A percentile compares a stretch with the other conserved stretches of the same genome.
phyloP scores from a whole-genome alignment of 2,113 vertebrate species.

The Brienomyrus longianalis region DNA sequence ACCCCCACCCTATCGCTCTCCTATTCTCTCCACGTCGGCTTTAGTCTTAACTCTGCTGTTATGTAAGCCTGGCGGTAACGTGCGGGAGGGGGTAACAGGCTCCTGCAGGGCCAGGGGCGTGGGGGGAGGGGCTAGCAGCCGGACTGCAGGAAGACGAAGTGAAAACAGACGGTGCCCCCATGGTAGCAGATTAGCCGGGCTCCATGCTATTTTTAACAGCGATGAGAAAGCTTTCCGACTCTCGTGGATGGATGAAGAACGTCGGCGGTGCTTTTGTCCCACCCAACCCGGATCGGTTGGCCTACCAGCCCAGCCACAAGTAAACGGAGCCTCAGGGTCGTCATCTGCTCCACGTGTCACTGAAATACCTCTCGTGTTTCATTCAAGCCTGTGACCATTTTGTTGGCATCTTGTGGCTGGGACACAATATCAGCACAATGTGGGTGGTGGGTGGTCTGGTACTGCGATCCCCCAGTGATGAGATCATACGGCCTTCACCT shows the following conservation, averaged over 20 bases:
- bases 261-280: neutral
- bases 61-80: neutral
- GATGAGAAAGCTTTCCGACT: neutral
- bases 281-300: no score
- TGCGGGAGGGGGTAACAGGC: neutral
- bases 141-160: neutral
- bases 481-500: neutral
- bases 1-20: neutral
- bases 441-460: neutral
- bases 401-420: neutral
- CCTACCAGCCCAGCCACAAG: neutral
- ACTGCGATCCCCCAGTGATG: neutral
- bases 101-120: neutral
- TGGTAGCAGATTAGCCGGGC: neutral
- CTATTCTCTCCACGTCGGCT: neutral
- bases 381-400: neutral
- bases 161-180: neutral
- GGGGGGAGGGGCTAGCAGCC: neutral
- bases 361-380: neutral
- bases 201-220: neutral
- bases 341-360: neutral
- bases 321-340: neutral
- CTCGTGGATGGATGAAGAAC: neutral
- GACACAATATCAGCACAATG: neutral
- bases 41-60: neutral